These are phyloP conservation scores for Hexactinellida sp. DNA, from an alignment of 37 sponge, comb jelly and placozoan genomes.

Conservation along the genomic window DNA sequence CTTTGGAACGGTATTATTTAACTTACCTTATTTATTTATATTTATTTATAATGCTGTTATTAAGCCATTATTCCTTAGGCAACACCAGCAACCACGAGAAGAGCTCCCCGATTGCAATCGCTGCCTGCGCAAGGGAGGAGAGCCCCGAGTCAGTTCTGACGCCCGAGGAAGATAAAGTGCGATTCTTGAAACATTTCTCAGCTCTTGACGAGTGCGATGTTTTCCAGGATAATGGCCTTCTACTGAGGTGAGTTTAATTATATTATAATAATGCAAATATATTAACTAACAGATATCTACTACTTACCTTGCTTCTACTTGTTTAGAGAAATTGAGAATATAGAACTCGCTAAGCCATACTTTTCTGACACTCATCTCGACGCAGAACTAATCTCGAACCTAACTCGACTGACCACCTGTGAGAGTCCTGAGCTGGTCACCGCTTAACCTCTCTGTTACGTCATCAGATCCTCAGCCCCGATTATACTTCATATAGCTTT, in stretches of 20 bases:
- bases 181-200: neutral
- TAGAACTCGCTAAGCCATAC: neutral
- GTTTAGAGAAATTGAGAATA: conserved; percentile 1
- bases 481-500: no score
- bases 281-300: no score
- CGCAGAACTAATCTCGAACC: neutral
- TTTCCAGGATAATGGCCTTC: neutral
- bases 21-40: neutral
- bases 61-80: no score
- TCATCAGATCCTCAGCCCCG: neutral
- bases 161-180: neutral
- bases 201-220: neutral
- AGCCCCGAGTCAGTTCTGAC: neutral
- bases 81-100: no score
- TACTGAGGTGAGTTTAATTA: neutral
- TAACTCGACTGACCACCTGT: conserved; percentile 11
- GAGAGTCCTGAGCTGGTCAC: neutral
- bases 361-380: neutral
- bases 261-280: neutral
- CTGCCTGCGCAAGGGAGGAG: neutral
- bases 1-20: neutral
- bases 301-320: no score
- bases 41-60: neutral
- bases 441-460: neutral
- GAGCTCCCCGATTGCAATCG: neutral